These are phyloP conservation scores for Leptatherina wallacei DNA, from an alignment of 2,797 vertebrate species.

Conservation along the genomic window DNA sequence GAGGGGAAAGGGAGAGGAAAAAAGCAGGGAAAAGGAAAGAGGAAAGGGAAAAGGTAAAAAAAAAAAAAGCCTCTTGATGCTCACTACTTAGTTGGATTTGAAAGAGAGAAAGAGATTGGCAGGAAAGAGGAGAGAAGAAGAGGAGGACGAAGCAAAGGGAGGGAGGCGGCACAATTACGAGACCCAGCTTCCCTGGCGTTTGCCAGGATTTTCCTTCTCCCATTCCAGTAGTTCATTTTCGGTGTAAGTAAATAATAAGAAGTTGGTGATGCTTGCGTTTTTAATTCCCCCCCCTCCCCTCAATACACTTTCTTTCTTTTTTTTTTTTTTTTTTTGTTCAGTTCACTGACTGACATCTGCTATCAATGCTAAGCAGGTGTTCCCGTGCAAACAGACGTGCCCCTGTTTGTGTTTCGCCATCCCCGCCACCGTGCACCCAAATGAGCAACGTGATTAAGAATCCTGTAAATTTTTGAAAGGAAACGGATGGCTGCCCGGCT, in stretches of 20 bases:
- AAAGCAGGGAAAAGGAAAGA: background rate
- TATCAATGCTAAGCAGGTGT: conserved; percentile 99
- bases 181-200: conserved; percentile 66
- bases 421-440: conserved; percentile 90
- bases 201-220: conserved; percentile 74
- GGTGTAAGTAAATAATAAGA: conserved; percentile 86
- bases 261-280: conserved; percentile 88
- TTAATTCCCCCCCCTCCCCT: conserved; percentile 80
- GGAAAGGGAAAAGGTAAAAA: conserved; percentile 42
- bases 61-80: conserved; percentile 47
- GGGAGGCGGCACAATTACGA: conserved; percentile 71
- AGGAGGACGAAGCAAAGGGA: conserved; percentile 25
- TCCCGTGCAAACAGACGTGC: conserved; percentile 97
- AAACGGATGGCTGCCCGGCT: conserved; percentile 99
- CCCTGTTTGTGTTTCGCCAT: conserved; percentile 95
- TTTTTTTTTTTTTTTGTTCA: conserved; percentile 79
- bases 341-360: conserved; percentile 99
- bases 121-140: conserved; percentile 28
- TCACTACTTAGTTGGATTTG: conserved; percentile 33
- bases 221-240: conserved; percentile 82
- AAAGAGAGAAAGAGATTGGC: conserved; percentile 45
- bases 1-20: conserved; percentile 14
- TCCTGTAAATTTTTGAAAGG: conserved; percentile 99
- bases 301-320: conserved; percentile 46
- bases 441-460: conserved; percentile 99